Base-by-base conservation (phyloP, 1,140 invertebrate genomes). In the Diorhabda sublineata region DNA sequence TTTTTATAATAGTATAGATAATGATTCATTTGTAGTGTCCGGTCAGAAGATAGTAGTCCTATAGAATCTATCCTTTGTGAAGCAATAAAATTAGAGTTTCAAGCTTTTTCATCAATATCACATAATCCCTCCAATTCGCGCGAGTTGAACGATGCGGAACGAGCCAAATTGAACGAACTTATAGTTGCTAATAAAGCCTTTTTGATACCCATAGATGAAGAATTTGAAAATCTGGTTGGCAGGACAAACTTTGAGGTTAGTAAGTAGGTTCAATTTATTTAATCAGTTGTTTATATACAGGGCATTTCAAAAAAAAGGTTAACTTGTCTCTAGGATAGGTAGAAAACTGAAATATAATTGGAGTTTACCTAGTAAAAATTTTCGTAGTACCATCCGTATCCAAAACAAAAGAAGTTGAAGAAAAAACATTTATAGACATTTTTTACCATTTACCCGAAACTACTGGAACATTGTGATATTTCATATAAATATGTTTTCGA, bases 181-280 rank as follows among this genome's bases (percentile, higher is more conserved):
- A 89, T 94, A 59, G 85, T 92, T 2, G 93, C 93, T 1, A 92
- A 93, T 79, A 92, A 93, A 81, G 91, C 91, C 3, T 82, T 95
- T 7, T 84, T 91, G 71, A 90, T 90, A 60, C 93, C 93, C 41
- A 83, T 95, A 2, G 91, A 93, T 71, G 90, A 93, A 68, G 92
- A 94, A 78, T 83, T 91, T 11, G 87, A 64, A 26, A 64, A 87
- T n/a, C 87, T 85, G 79, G 86, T 80, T 77, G 87, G 87, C 62
- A 84, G 88, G 75, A 83, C 83, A 79, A 80, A 82, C 77, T 87
- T 89, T 71, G 87, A 87, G 80, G 87, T 88, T 60, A n/a, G 6
- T 61, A 61, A 41, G 4, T 59, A 11, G 59, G n/a, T 58, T 58
- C 57, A 26, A 26, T 26, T 26, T 26, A 26, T 26, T 26, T 26